phyloP scores from a whole-genome alignment of 2,113 vertebrate genomes.

The Pogonocichla stellata region DNA sequence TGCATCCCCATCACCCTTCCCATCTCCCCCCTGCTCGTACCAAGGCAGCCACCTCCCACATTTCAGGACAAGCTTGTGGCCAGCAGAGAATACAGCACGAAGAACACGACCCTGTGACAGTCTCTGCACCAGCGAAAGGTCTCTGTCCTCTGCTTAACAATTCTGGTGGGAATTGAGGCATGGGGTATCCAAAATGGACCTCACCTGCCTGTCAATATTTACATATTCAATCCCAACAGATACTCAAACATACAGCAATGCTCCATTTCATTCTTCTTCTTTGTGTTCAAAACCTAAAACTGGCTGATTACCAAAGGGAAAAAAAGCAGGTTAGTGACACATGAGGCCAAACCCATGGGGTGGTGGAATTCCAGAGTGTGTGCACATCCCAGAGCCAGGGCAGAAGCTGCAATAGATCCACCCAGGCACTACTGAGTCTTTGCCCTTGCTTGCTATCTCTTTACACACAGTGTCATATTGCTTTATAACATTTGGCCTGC shows the following conservation, averaged over 20 bases:
- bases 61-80: background rate
- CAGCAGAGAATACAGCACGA: background rate
- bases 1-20: background rate
- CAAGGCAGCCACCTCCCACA: background rate
- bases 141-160: background rate
- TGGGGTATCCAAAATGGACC: background rate
- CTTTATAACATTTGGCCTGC: background rate
- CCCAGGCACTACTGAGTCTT: background rate
- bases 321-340: background rate
- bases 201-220: background rate
- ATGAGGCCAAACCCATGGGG: rapidly evolving
- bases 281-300: background rate
- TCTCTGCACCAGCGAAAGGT: background rate
- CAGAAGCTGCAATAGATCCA: background rate
- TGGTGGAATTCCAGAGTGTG: background rate
- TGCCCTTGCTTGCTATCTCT: background rate
- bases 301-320: background rate
- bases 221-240: background rate
- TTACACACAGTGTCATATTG: background rate
- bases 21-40: background rate
- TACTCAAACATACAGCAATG: background rate
- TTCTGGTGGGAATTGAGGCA: background rate
- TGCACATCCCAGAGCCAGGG: background rate
- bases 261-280: background rate
- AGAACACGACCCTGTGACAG: background rate